Conservation (phyloP, 2,113 vertebrate species). For the Cynocephalus volans region DNA sequence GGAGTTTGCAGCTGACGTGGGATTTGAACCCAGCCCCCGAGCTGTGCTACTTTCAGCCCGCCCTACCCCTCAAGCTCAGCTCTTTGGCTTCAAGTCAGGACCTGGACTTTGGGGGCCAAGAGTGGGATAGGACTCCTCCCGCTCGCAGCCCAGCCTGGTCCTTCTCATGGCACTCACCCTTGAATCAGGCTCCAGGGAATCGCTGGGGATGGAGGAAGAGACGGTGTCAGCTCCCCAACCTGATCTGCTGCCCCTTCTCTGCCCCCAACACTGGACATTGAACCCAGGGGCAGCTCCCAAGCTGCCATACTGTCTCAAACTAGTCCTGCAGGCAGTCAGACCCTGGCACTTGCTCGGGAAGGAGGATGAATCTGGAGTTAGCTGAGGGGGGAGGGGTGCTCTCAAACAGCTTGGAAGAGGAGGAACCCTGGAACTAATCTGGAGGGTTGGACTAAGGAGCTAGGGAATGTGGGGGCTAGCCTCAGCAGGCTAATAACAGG, state of each 20-base stretch:
- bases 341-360: neutral
- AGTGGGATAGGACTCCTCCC: neutral
- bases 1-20: neutral
- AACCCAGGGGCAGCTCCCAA: neutral
- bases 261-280: neutral
- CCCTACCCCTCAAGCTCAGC: neutral
- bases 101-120: neutral
- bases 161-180: constrained; percentile 84
- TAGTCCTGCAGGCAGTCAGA: neutral
- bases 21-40: neutral
- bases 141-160: accelerated
- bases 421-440: neutral
- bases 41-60: neutral
- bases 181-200: constrained; percentile 82
- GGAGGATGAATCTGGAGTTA: neutral
- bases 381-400: neutral
- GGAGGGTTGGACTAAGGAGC: neutral
- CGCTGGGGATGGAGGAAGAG: constrained; percentile 81
- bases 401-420: neutral
- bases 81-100: neutral
- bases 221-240: neutral
- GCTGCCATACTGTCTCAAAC: neutral
- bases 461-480: neutral
- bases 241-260: accelerated
- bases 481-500: neutral